Evolutionary conservation across 2,888 invertebrate species (phyloP).

Genomic region (Pristionchus exspectatus): DNA sequence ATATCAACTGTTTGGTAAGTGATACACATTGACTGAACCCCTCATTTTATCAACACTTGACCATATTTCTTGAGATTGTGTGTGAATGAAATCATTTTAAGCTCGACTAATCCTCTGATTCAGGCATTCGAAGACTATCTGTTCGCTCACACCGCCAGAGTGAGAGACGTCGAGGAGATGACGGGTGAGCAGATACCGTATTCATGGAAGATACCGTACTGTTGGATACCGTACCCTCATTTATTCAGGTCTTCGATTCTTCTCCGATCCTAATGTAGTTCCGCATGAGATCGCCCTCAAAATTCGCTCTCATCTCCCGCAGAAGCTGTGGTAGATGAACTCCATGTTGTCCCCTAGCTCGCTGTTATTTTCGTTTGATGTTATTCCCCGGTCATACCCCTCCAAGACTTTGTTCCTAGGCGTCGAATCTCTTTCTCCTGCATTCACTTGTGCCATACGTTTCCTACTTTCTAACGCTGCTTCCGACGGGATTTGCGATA

Average conservation of each 20-base stretch:
- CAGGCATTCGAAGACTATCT: not conserved
- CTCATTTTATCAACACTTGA: too few relatives aligned
- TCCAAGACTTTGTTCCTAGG: not conserved
- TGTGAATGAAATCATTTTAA: not conserved
- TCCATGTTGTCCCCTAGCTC: not conserved
- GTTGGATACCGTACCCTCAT: not conserved
- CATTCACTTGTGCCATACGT: not conserved
- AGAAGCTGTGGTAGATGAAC: constrained; percentile 15
- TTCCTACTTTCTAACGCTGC: not conserved
- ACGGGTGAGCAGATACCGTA: not conserved
- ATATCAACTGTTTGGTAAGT: constrained; percentile 50
- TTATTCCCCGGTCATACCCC: not conserved
- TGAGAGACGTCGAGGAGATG: constrained; percentile 47
- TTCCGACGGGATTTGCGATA: not conserved
- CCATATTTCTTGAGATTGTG: too few relatives aligned
- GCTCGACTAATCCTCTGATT: not conserved
- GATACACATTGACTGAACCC: too few relatives aligned
- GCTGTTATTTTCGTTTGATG: not conserved
- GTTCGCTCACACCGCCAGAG: constrained; percentile 44
- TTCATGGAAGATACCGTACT: too few relatives aligned
- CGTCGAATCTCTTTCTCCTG: not conserved
- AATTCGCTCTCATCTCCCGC: not conserved
- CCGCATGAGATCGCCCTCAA: constrained; percentile 47
- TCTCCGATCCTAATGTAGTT: constrained; percentile 36
- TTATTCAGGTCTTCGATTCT: constrained; percentile 44